A percentile compares a stretch with the other conserved stretches of the same genome.
Evolutionary conservation across 64 coral and sea anemone species (phyloP).

Genomic region (Acropora yongei): DNA sequence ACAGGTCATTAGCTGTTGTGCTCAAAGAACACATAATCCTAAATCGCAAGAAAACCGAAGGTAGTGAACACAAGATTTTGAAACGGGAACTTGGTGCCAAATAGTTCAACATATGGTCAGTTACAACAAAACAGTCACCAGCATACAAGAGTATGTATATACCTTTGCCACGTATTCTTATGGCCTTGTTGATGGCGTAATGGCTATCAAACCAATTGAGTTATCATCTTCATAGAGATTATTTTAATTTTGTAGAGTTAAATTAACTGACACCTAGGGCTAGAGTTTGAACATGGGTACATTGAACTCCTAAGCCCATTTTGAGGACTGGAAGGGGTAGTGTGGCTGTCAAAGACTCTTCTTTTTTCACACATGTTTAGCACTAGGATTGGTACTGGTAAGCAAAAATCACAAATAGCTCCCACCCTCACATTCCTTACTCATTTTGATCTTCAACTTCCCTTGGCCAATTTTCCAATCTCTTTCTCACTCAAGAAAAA

Average conservation of each 20-base stretch:
- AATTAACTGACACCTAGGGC: background rate
- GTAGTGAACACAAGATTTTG: background rate
- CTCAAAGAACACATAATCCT: slow-evolving; percentile 74
- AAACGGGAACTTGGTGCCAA: too few species aligned
- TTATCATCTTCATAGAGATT: background rate
- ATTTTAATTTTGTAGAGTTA: background rate
- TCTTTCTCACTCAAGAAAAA: background rate
- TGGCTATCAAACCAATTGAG: background rate
- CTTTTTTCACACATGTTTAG: too few species aligned
- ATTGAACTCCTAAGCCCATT: too few species aligned
- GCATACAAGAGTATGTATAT: too few species aligned
- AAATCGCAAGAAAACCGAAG: background rate
- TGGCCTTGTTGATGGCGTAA: background rate
- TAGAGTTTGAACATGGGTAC: background rate
- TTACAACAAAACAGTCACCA: too few species aligned
- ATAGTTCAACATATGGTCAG: too few species aligned
- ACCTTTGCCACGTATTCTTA: background rate
- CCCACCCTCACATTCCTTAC: background rate
- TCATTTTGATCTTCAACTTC: too few species aligned
- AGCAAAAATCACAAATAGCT: too few species aligned
- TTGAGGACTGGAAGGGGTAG: too few species aligned
- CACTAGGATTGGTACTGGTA: too few species aligned
- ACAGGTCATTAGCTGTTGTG: background rate
- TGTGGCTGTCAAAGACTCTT: too few species aligned
- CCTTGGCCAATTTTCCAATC: too few species aligned